Conservation (phyloP, 2,113 vertebrate species). For the Hystrix brachyura region DNA sequence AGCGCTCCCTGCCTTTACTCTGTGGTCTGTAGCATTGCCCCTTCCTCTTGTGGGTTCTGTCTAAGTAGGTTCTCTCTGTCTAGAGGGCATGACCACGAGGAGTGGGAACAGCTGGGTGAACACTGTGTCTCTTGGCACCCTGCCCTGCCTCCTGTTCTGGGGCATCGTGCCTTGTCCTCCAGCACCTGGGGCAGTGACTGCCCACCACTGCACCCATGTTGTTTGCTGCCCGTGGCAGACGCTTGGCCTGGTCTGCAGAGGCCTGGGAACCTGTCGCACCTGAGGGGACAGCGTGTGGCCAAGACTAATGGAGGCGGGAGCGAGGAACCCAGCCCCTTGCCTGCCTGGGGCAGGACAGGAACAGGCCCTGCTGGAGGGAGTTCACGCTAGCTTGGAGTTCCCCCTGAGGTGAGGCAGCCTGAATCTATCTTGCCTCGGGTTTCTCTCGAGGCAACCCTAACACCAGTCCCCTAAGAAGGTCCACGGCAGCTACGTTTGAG, state of each 20-base stretch:
- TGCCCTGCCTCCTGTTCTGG: background rate
- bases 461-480: background rate
- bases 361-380: background rate
- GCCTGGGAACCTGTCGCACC: rapidly evolving
- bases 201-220: background rate
- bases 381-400: too few relatives aligned
- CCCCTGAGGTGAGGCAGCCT: background rate
- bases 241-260: background rate
- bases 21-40: background rate
- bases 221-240: background rate
- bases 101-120: background rate
- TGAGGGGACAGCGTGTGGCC: background rate
- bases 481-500: background rate
- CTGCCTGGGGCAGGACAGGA: background rate
- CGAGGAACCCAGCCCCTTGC: background rate
- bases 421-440: background rate
- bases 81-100: background rate
- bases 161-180: background rate
- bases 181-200: background rate
- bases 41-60: background rate
- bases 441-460: background rate
- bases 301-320: background rate
- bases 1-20: background rate
- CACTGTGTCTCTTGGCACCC: background rate
- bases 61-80: background rate